Conservation (phyloP, 2,797 vertebrate genomes). For the Salarias fasciatus region DNA sequence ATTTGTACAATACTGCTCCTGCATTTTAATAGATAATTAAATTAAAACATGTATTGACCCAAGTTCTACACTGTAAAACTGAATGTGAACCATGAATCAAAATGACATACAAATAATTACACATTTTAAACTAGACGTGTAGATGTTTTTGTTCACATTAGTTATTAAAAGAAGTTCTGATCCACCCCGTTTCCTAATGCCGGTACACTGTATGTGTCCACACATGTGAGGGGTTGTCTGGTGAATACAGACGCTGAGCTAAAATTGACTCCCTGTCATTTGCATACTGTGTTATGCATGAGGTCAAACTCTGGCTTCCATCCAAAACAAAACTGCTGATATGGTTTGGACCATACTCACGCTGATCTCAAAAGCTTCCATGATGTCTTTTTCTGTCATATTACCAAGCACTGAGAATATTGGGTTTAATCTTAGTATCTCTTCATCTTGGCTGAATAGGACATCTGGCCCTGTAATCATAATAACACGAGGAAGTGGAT, state of each 20-base stretch:
- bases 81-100: no score
- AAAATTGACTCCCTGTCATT: slow-evolving; percentile 25
- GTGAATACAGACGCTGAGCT: not conserved
- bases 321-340: slow-evolving; percentile 22
- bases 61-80: no score
- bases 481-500: slow-evolving; percentile 50
- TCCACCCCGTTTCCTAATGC: no score
- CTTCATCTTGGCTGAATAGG: slow-evolving; percentile 65
- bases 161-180: no score
- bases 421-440: slow-evolving; percentile 64
- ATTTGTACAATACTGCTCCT: no score
- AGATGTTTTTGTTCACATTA: no score
- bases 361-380: slow-evolving; percentile 8
- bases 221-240: no score
- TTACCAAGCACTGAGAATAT: slow-evolving; percentile 32
- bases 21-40: no score
- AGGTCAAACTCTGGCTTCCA: slow-evolving; percentile 15
- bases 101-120: no score
- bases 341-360: not conserved
- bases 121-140: no score
- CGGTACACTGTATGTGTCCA: no score
- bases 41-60: no score
- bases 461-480: slow-evolving; percentile 68
- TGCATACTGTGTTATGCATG: slow-evolving; percentile 6
- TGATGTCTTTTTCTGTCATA: slow-evolving; percentile 25